These are phyloP conservation scores for Microdon myrmicae DNA, from an alignment of 2,888 invertebrate species.

Conservation along the genomic window DNA sequence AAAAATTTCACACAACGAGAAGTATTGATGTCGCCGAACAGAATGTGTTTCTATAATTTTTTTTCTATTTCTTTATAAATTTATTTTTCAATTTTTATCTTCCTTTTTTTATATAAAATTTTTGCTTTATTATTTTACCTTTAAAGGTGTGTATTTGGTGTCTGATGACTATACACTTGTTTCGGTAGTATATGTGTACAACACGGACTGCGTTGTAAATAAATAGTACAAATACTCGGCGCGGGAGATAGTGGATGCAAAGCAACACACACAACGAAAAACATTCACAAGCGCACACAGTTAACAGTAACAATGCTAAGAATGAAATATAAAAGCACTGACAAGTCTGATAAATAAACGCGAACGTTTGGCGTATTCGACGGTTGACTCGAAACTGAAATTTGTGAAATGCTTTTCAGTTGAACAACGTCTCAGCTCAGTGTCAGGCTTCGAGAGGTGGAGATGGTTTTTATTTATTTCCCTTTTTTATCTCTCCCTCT, in stretches of 20 bases:
- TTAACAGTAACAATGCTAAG: conserved; percentile 1
- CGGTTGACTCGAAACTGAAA: conserved; percentile 48
- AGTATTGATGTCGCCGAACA: conserved; percentile 28
- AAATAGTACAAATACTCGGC: conserved; percentile 43
- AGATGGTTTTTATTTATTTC: conserved; percentile 14
- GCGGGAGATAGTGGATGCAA: conserved; percentile 5
- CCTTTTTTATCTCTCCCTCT: conserved; percentile 10
- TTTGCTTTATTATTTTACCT: conserved; percentile 42
- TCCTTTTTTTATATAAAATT: conserved; percentile 16
- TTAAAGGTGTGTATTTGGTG: conserved; percentile 47
- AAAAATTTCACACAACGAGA: conserved; percentile 47
- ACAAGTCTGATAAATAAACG: conserved; percentile 36
- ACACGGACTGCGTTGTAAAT: conserved; percentile 39
- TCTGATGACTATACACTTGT: conserved; percentile 45
- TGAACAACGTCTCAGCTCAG: conserved; percentile 37
- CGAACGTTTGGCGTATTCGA: conserved; percentile 47
- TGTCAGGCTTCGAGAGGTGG: conserved; percentile 28
- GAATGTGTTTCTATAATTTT: conserved; percentile 43
- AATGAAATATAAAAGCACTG: conserved; percentile 5
- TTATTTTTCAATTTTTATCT: conserved; percentile 7
- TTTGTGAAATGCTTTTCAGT: conserved; percentile 37
- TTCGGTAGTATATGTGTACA: conserved; percentile 24
- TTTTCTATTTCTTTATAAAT: conserved; percentile 4
- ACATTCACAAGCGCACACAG: conserved; percentile 11
- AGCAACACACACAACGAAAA: conserved; percentile 8